These are phyloP conservation scores for Bubo scandiacus DNA, from an alignment of 2,113 vertebrate genomes.

Conservation along the genomic window DNA sequence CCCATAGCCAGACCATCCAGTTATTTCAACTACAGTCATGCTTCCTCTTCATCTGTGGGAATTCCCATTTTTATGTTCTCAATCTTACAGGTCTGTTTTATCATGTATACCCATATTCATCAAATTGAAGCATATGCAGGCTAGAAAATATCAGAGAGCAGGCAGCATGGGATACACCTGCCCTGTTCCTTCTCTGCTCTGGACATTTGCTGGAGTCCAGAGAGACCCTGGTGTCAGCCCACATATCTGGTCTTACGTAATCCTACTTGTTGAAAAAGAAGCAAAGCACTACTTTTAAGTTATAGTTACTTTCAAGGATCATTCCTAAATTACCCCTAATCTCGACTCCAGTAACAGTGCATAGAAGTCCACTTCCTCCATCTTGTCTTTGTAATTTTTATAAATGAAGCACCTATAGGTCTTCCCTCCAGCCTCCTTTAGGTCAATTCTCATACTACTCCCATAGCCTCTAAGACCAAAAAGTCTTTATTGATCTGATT, in stretches of 20 bases:
- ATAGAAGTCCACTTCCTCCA: background rate
- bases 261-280: background rate
- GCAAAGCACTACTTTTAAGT: background rate
- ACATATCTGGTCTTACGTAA: fast-evolving
- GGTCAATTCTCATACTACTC: background rate
- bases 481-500: background rate
- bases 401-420: background rate
- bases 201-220: background rate
- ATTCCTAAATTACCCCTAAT: background rate
- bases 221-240: background rate
- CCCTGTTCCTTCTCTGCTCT: background rate
- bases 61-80: background rate
- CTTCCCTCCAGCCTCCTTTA: background rate
- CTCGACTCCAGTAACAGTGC: background rate
- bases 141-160: background rate
- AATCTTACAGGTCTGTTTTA: background rate
- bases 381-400: background rate
- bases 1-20: background rate
- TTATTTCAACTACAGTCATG: background rate
- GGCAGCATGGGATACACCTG: background rate
- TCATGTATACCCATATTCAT: too few relatives aligned
- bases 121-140: background rate
- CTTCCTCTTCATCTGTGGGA: background rate
- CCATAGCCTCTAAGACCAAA: background rate
- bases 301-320: background rate